Conservation (phyloP, 2,797 vertebrate genomes). For the Falco rusticolus region DNA sequence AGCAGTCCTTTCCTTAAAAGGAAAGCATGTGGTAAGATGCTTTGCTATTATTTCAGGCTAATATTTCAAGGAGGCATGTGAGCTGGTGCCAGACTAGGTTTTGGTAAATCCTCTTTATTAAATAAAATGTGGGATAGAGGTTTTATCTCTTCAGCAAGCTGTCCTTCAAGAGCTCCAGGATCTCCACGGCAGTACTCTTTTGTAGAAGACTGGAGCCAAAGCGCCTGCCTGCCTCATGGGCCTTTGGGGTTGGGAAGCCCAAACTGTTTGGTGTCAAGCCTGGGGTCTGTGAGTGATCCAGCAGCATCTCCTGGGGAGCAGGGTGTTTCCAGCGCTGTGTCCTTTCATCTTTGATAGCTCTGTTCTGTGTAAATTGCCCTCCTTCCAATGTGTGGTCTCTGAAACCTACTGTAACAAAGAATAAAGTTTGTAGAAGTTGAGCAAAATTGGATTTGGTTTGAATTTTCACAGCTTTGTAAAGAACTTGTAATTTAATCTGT, state of each 20-base stretch:
- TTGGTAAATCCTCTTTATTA: neutral
- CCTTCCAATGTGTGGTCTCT: neutral
- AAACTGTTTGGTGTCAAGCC: neutral
- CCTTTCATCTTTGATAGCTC: neutral
- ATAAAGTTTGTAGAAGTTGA: neutral
- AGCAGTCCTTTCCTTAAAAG: constrained; percentile 19
- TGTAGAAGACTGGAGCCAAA: neutral
- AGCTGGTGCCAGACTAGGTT: constrained; percentile 6
- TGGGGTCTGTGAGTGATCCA: neutral
- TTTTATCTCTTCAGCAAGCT: neutral
- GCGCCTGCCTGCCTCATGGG: rapidly evolving
- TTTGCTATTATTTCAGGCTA: constrained; percentile 32
- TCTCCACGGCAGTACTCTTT: neutral
- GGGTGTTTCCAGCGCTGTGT: neutral
- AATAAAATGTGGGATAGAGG: neutral
- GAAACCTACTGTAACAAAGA: neutral
- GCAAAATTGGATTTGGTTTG: neutral
- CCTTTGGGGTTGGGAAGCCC: neutral
- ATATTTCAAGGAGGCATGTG: neutral
- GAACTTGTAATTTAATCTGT: neutral
- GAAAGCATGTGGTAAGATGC: constrained; percentile 1
- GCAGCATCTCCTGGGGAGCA: neutral
- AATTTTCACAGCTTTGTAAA: neutral
- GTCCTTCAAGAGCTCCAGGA: neutral
- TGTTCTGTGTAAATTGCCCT: neutral